Base-by-base conservation (phyloP, 2,797 vertebrate genomes). In the Pseudotriccus pelzelni region DNA sequence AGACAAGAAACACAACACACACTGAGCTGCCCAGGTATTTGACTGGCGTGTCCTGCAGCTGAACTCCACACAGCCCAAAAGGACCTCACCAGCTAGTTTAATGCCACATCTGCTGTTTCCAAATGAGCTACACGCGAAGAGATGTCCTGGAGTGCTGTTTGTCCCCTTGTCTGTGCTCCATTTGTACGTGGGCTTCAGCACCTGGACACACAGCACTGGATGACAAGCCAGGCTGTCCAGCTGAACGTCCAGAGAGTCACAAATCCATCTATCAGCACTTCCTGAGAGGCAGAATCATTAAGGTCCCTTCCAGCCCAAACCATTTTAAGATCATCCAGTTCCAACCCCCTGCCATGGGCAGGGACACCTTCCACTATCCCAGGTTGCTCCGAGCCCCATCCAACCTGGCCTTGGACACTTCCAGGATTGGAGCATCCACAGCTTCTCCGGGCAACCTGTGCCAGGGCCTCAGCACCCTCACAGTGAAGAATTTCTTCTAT, bases 1-100 rank as follows among this genome's bases (percentile, higher is more conserved):
- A 41, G 58, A 37, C 58, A 62, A 15, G 20, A 32, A n/a, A 44
- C 62, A 63, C 22, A 24, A 22, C 41, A n/a, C 21, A 9, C 0
- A 0, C 47, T 7, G 1, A 18, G 20, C 0, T 4, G 34, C 64
- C 18, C 11, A 6, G 8, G 36, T 20, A 24, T 47, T n/a, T 16
- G 15, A 30, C 34, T 7, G 9, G 21, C 10, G 27, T 17, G 59
- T 36, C 64, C 52, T 12, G 15, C 3, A 69, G 52, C 36, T 43
- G 25, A 41, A 28, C 25, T n/a, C 25, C 1, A 12, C 1, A 2
- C 21, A 59, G 36, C 68, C 24, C 10, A 11, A 55, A 37, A 41
- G 14, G 37, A 27, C 59, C 58, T 47, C 49, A 15, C 34, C 37
- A 39, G 34, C 27, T 37, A 6, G 7, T 14, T 78, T 21, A 66